These are phyloP conservation scores for Danio aesculapii DNA, from an alignment of 2,797 vertebrate species.

Conservation along the genomic window DNA sequence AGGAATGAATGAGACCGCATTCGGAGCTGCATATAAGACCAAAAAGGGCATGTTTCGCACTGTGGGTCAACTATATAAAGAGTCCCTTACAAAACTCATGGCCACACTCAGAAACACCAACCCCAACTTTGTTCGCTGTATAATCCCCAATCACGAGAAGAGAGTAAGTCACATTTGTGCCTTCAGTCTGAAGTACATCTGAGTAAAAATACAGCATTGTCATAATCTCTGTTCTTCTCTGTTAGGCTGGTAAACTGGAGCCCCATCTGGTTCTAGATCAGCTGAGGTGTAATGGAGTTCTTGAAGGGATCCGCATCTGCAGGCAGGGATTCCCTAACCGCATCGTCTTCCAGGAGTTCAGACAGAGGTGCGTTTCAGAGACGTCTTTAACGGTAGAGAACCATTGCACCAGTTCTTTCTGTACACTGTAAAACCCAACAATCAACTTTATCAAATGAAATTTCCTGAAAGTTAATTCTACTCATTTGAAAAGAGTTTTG, in stretches of 20 bases:
- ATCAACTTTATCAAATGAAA: no score
- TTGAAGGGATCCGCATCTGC: slow-evolving; percentile 96
- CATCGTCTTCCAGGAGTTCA: slow-evolving; percentile 97
- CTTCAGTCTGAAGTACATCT: background rate
- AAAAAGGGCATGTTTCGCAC: slow-evolving; percentile 99
- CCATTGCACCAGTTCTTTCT: background rate
- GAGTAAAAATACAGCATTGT: background rate
- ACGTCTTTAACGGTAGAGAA: background rate
- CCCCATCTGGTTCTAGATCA: slow-evolving; percentile 96
- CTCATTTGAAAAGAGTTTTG: no score
- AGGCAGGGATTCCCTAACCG: slow-evolving; percentile 98
- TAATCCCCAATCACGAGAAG: slow-evolving; percentile 98
- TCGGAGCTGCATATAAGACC: slow-evolving; percentile 94
- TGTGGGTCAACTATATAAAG: slow-evolving; percentile 97
- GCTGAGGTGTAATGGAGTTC: slow-evolving; percentile 93
- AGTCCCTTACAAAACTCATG: slow-evolving; percentile 96
- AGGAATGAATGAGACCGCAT: slow-evolving; percentile 95
- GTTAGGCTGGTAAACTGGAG: slow-evolving; percentile 92
- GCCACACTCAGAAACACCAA: slow-evolving; percentile 97
- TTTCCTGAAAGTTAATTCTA: no score
- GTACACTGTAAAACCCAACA: no score
- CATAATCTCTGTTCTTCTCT: slow-evolving; percentile 43
- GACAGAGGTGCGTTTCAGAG: slow-evolving; percentile 85
- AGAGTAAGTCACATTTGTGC: slow-evolving; percentile 76
- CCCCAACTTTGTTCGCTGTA: slow-evolving; percentile 97